Percentiles rank a stretch among this genome's conserved stretches.
These are phyloP conservation scores for Zosterops pallidus DNA, from an alignment of 2,113 vertebrate genomes.

Conservation along the genomic window DNA sequence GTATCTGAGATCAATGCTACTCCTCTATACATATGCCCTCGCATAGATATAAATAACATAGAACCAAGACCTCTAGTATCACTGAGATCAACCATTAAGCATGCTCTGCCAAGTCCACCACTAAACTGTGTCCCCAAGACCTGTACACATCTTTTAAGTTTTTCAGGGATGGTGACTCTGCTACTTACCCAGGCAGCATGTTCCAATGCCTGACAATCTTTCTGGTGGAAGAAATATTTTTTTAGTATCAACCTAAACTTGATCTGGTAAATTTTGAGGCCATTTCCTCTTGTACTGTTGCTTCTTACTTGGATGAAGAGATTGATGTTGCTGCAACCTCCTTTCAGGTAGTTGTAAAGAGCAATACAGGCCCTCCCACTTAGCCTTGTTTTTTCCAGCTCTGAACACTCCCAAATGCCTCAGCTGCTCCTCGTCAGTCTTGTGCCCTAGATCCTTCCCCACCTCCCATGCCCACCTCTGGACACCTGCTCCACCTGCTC, in stretches of 20 bases:
- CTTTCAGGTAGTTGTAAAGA: not conserved
- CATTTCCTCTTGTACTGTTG: not conserved
- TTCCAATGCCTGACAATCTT: not conserved
- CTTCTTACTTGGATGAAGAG: not conserved
- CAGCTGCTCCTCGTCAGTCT: not conserved
- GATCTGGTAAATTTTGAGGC: not conserved
- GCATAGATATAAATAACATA: not conserved
- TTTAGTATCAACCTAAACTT: not conserved
- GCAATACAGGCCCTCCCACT: fast-evolving
- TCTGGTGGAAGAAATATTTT: not conserved
- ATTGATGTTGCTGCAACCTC: not conserved
- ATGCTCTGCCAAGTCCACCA: not conserved
- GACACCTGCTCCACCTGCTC: too few species aligned
- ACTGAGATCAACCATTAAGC: not conserved
- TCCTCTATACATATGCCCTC: fast-evolving
- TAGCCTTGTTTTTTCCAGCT: not conserved
- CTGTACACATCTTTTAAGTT: not conserved
- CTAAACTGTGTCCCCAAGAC: not conserved
- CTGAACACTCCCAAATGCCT: not conserved
- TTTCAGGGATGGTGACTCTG: not conserved
- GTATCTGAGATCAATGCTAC: not conserved
- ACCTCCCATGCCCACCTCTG: not conserved
- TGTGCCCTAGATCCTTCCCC: not conserved
- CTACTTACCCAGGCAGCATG: not conserved
- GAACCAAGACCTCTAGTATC: not conserved